Conservation (phyloP, 2,113 vertebrate genomes). For the Apus apus region DNA sequence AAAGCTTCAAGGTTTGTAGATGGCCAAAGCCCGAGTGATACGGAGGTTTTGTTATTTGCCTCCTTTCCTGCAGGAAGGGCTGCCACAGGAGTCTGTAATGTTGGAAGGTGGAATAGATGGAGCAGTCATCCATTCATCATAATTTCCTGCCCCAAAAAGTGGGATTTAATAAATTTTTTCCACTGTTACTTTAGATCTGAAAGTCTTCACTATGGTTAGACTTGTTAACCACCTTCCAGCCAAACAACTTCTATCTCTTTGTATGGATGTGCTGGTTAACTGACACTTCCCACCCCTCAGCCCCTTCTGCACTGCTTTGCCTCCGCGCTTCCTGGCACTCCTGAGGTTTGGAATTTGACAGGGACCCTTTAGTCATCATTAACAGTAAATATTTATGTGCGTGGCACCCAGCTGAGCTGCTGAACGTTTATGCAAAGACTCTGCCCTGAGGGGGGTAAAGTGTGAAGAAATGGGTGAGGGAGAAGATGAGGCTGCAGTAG, state of each 20-base stretch:
- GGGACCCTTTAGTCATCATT: not conserved
- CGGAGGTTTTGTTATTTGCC: not conserved
- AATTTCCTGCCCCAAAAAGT: too few relatives aligned
- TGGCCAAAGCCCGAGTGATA: not conserved
- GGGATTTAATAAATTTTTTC: not conserved
- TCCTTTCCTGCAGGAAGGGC: not conserved
- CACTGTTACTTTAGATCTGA: not conserved
- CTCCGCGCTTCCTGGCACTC: rapidly evolving
- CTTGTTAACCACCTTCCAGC: not conserved
- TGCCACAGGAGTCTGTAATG: too few relatives aligned
- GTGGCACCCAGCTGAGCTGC: not conserved
- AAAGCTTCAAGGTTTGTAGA: not conserved
- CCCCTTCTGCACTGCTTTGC: rapidly evolving
- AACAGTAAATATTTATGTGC: not conserved
- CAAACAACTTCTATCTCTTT: not conserved
- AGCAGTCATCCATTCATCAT: not conserved
- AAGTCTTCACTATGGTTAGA: not conserved
- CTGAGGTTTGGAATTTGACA: not conserved
- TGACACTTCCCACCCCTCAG: not conserved
- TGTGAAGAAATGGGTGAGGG: not conserved
- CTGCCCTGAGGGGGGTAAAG: not conserved
- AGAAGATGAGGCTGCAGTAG: not conserved
- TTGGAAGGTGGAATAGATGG: too few relatives aligned
- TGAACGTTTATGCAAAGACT: not conserved
- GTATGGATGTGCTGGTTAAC: rapidly evolving